Evolutionary conservation across 2,113 vertebrate species (phyloP), one percentile per base, ranked within the genome.

Genomic region (Diphyllodes magnificus): DNA sequence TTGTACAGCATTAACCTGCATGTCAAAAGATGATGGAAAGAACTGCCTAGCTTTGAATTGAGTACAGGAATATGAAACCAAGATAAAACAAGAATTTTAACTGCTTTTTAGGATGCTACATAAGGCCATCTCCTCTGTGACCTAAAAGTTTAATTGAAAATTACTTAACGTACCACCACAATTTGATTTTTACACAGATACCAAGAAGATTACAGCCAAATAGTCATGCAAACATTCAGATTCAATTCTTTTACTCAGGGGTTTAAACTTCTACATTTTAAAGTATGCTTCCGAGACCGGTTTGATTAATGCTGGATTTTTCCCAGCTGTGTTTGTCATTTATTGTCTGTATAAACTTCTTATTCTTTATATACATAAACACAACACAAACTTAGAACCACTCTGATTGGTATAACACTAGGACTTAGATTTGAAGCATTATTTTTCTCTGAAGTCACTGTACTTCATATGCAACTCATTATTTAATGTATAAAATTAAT

Each of bases 401-500:
- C 80, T 85, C 53, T n/a, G 27, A 69, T 20, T 82, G 20, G 8
- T 80, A 50, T 56, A 88, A 85, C 30, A 66, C 47, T 47, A 90
- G 31, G 51, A 90, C 20, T 65, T 87, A 28, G 39, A 70, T 39
- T 77, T 86, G 39, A 82, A 85, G 39, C 8, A 25, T 42, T 42
- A 39, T 63, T 93, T 92, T 93, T 75, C 53, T 82, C 39, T 77
- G 66, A 94, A 92, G 72, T 66, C 42, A 81, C n/a, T 10, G 17
- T 69, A 88, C 69, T 86, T 86, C 57, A 66, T 45, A 78, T 59
- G 20, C 22, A 72, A 51, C 15, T 76, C 39, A 57, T 59, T 86
- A 79, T 72, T 86, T 90, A 57, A 80, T 75, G 54, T 94, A 86
- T n/a, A 91, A 89, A 93, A 76, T 57, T 69, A 82, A 60, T 79